Base-by-base conservation (phyloP, 1,140 invertebrate genomes). In the Drosophila miranda region DNA sequence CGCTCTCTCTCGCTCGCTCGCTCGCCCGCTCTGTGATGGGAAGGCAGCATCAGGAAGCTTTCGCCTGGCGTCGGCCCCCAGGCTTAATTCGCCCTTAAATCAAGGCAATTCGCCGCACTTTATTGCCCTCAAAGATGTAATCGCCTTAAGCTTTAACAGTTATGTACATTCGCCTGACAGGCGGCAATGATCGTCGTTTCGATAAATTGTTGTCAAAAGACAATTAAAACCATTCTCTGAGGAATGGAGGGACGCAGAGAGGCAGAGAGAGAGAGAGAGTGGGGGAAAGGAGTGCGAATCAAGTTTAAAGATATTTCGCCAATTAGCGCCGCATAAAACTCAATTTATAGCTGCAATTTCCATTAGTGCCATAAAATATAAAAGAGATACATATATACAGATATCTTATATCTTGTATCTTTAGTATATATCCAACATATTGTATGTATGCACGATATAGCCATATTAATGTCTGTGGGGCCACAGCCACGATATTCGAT, bases 281-380 rank as follows among this genome's bases (percentile, higher is more conserved):
- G 26, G 4, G 11, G 34, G 7, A 28, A 30, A 9, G 16, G 49
- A 45, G 16, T 34, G 45, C 34, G n/a, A 52, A 55, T 73, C 42
- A 56, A 74, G 60, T 45, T 68, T 46, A 41, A 72, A 76, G 62
- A 76, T 67, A 70, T 38, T 58, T 63, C 46, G 69, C 68, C 80
- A 84, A 86, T 84, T 84, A 74, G 43, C 56, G 61, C 8, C 34
- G 38, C 38, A 61, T 68, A 68, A 67, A 66, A 58, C 49, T 74
- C 44, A 74, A 60, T 79, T 79, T 60, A 78, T 59, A 63, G 51
- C 75, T 75, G 71, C 71, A 58, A 54, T 66, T 72, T 72, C 68
- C 34, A 50, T 72, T 72, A 62, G 57, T 55, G 28, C 14, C 30
- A 45, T 38, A 34, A 53, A 19, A 38, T 19, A 52, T 49, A 55